These are phyloP conservation scores for Thymelicus acteon DNA, from an alignment of 2,888 invertebrate genomes.

Conservation along the genomic window DNA sequence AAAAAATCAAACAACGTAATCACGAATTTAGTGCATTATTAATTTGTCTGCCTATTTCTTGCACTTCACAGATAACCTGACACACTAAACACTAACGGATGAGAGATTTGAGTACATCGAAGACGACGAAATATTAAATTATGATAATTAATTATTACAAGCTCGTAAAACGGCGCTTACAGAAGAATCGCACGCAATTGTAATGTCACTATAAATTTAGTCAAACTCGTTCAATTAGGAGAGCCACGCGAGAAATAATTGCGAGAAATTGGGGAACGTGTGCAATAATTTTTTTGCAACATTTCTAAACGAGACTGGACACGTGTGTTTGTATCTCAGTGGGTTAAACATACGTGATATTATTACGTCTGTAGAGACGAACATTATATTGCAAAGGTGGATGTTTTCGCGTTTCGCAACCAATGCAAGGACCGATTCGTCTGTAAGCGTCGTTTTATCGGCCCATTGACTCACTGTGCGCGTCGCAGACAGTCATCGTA, in stretches of 20 bases:
- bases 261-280: conserved; percentile 18
- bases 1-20: conserved; percentile 7
- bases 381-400: conserved; percentile 1
- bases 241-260: conserved; percentile 27
- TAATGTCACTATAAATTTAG: conserved; percentile 5
- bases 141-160: conserved; percentile 12
- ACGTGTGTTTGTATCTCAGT: conserved; percentile 27
- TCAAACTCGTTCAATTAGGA: conserved; percentile 11
- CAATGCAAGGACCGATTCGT: conserved; percentile 51
- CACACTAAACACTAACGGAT: conserved; percentile 28
- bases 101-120: conserved; percentile 14
- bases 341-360: conserved; percentile 23
- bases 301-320: conserved; percentile 16
- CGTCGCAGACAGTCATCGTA: conserved; percentile 76
- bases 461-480: conserved; percentile 74
- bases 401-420: conserved; percentile 27
- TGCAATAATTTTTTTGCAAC: conserved; percentile 26
- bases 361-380: conserved; percentile 7
- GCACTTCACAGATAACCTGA: conserved; percentile 30
- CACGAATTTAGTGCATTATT: conserved; percentile 17
- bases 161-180: conserved; percentile 49
- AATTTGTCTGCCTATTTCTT: conserved; percentile 8
- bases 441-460: conserved; percentile 64
- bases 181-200: conserved; percentile 49
- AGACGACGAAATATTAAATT: conserved; percentile 21